phyloP scores from a whole-genome alignment of 2,888 invertebrate species.

The Palloptera scutellata region DNA sequence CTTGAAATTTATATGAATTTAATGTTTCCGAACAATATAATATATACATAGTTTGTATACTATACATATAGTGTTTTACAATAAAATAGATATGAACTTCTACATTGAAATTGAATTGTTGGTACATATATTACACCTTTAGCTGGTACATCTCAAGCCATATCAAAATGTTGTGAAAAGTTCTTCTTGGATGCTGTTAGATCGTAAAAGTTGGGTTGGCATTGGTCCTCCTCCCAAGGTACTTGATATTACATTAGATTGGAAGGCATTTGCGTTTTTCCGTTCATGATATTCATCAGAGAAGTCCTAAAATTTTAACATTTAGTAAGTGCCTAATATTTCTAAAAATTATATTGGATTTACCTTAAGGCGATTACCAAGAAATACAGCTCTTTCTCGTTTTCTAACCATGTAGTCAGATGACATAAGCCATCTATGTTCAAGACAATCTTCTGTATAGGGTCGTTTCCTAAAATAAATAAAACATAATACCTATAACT shows the following conservation, averaged over 20 bases:
- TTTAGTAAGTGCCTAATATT: not conserved
- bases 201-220: conserved; percentile 72
- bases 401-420: conserved; percentile 93
- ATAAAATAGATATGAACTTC: no score
- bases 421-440: conserved; percentile 94
- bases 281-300: conserved; percentile 80
- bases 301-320: conserved; percentile 70
- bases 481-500: not conserved
- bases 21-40: no score
- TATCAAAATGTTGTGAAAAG: conserved; percentile 68
- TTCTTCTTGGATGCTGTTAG: conserved; percentile 87
- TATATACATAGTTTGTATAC: no score
- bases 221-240: conserved; percentile 68
- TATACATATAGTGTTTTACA: no score
- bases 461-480: conserved; percentile 83
- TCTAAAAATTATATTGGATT: not conserved
- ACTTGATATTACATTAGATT: conserved; percentile 69
- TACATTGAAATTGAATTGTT: not conserved
- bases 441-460: conserved; percentile 91
- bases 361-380: conserved; percentile 83
- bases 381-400: conserved; percentile 86
- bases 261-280: conserved; percentile 71
- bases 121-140: not conserved
- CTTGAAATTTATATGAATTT: no score
- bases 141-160: conserved; percentile 16